Percentiles rank a stretch among this genome's conserved stretches.
These are phyloP conservation scores for Hydrotaea diabolus DNA, from an alignment of 2,888 invertebrate species.

Conservation along the genomic window DNA sequence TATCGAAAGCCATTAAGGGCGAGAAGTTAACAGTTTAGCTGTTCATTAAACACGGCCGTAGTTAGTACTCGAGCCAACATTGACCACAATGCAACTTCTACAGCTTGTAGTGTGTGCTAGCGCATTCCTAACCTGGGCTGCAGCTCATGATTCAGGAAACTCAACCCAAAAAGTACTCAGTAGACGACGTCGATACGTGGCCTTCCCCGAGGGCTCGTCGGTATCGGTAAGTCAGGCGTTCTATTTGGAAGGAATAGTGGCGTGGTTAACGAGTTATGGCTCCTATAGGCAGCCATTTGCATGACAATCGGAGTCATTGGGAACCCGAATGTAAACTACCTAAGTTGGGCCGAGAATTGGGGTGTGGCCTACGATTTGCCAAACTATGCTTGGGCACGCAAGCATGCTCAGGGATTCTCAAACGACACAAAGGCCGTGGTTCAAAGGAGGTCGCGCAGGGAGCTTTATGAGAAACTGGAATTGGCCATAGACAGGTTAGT, in stretches of 20 bases:
- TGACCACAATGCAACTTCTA: conserved; percentile 32
- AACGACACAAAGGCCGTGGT: conserved; percentile 71
- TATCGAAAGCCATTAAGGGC: conserved; percentile 39
- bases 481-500: conserved; percentile 86
- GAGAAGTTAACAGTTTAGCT: background rate
- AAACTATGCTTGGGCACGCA: conserved; percentile 82
- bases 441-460: conserved; percentile 84
- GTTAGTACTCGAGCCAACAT: background rate
- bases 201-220: conserved; percentile 83
- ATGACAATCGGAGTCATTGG: conserved; percentile 84
- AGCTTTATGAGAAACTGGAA: conserved; percentile 87
- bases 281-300: conserved; percentile 82
- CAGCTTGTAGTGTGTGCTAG: conserved; percentile 15
- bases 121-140: background rate
- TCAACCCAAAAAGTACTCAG: conserved; percentile 37
- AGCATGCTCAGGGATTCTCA: conserved; percentile 77
- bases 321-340: conserved; percentile 83
- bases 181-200: conserved; percentile 81
- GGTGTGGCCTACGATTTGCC: conserved; percentile 86
- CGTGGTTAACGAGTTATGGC: too few species aligned
- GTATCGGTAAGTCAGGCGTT: conserved; percentile 82
- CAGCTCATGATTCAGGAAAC: conserved; percentile 25
- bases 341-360: conserved; percentile 86
- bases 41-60: background rate
- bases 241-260: background rate